Conservation (phyloP, 2,113 vertebrate species). For the Lichenostomus cassidix region DNA sequence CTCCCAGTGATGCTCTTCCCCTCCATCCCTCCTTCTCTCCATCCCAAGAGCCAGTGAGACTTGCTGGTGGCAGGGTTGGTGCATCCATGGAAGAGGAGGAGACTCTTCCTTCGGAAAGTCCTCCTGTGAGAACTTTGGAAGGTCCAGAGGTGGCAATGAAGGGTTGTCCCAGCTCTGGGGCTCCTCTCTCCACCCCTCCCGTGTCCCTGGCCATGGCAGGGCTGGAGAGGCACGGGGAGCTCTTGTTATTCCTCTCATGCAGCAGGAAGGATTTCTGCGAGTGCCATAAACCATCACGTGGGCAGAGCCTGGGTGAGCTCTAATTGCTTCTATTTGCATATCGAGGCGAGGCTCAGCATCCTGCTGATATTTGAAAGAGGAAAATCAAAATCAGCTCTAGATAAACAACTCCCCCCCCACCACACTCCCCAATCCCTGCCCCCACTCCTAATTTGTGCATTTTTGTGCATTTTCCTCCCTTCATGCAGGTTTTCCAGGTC, state of each 20-base stretch:
- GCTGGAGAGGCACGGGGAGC: not conserved
- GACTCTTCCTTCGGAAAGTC: not conserved
- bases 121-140: not conserved
- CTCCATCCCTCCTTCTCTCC: not conserved
- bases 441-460: not conserved
- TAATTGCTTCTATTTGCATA: conserved; percentile 73
- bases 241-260: conserved; percentile 62
- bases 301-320: conserved; percentile 60
- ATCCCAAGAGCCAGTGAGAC: rapidly evolving
- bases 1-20: not conserved
- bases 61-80: not conserved
- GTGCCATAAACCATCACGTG: conserved; percentile 56
- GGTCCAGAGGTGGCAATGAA: rapidly evolving
- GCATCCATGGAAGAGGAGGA: not conserved
- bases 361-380: conserved; percentile 58
- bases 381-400: conserved; percentile 46
- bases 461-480: not conserved
- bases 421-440: not conserved
- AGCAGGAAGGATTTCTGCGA: conserved; percentile 48
- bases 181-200: not conserved
- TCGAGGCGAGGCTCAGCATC: conserved; percentile 60
- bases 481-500: not conserved
- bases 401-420: conserved; percentile 18
- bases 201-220: rapidly evolving
- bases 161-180: not conserved